Conservation (phyloP, 1,140 invertebrate species). For the Phthorimaea operculella region DNA sequence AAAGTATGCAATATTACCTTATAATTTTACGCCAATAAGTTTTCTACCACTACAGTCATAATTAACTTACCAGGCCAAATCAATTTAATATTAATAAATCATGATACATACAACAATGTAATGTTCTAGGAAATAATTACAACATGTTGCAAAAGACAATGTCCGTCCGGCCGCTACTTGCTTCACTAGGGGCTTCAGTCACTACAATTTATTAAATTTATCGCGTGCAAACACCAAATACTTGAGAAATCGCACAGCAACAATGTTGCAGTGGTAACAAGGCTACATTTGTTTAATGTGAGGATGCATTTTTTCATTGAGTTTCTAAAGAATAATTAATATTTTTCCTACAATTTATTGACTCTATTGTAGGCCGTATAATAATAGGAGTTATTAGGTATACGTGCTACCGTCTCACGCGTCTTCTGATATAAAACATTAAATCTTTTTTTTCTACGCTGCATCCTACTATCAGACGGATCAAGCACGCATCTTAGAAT, state of each 20-base stretch:
- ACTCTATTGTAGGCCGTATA: background rate
- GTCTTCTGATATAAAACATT: slow-evolving; percentile 1
- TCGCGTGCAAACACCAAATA: slow-evolving; percentile 8
- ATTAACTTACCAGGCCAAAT: too few relatives aligned
- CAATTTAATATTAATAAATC: too few relatives aligned
- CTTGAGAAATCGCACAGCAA: slow-evolving; percentile 13
- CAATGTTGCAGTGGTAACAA: slow-evolving; percentile 22
- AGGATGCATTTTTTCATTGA: slow-evolving; percentile 16
- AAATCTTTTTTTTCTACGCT: background rate
- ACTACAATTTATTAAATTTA: background rate
- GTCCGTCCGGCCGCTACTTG: too few relatives aligned
- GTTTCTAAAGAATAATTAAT: slow-evolving; percentile 14
- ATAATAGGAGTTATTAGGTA: slow-evolving; percentile 3
- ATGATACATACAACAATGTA: too few relatives aligned
- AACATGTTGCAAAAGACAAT: too few relatives aligned
- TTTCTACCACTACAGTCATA: too few relatives aligned
- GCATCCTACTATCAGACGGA: background rate
- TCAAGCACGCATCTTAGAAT: too few relatives aligned
- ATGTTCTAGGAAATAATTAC: too few relatives aligned
- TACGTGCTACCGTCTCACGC: background rate
- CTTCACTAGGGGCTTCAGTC: too few relatives aligned
- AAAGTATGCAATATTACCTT: too few relatives aligned
- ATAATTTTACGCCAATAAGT: too few relatives aligned
- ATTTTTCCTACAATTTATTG: background rate
- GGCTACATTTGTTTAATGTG: slow-evolving; percentile 18